Evolutionary conservation across 2,113 vertebrate genomes (phyloP), one percentile per base, ranked within the genome.

Genomic region (Peromyscus maniculatus): DNA sequence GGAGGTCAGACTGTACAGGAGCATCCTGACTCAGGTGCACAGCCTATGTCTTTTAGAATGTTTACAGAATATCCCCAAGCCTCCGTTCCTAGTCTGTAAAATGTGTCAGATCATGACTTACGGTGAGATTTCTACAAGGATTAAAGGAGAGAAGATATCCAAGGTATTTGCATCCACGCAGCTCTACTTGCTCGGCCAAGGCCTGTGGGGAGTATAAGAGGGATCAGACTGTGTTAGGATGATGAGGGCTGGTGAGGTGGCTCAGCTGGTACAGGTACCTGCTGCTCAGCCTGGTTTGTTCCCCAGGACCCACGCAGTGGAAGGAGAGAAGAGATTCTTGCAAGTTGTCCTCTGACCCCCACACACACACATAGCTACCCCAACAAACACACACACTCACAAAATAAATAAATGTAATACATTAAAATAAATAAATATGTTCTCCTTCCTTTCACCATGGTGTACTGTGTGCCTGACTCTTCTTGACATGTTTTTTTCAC

Each of bases 41-140:
- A 21, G 17, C 33, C 55, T 78, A 10, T 36, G 39, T 79, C 49
- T 31, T 90, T 86, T 66, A 43, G 64, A 39, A 84, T 79, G 84
- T 21, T 83, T 75, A 49, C 10, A 21, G 49, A 69, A 90, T 86
- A 80, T 74, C 72, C 91, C 39, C 78, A 36, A 94, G 33, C 67
- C 4, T 97, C 59, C 59, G 46, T 94, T 94, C 31, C 90, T 71
- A 39, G 59, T 66, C 57, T 52, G 1, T 88, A 83, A 91, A 91
- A 92, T 49, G 67, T 82, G 22, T 86, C 67, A 86, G 77, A 26
- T 80, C n/a, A 46, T 64, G 94, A 62, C 19, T 26, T 64, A 62
- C 7, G 3, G 82, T 87, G 39, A 91, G 49, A 90, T 74, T 92
- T 28, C 57, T 57, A 49, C 55, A 59, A 93, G 39, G 26, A 87